Base-by-base conservation (phyloP, 2,888 invertebrate genomes). In the Phaedon cochleariae region DNA sequence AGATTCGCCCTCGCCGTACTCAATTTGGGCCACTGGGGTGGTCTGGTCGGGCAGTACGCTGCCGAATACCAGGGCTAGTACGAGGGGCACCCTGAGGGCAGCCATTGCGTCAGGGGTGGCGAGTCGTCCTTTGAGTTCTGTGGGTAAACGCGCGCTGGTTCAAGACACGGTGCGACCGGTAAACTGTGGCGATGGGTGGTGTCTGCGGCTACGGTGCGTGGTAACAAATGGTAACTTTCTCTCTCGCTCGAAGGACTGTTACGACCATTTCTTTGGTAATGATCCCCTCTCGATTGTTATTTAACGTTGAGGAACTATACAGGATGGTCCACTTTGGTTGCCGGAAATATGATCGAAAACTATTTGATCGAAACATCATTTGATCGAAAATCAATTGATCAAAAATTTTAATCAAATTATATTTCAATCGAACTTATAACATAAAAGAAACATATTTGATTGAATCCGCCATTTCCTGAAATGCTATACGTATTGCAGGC, bases 1-100 rank as follows among this genome's bases (percentile, higher is more conserved):
- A n/a, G n/a, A n/a, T n/a, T n/a, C n/a, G 21, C 79, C 79, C 54
- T 79, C 79, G 31, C 60, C 72, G 58, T 73, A 79, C 26, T 79
- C 77, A 17, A 58, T 63, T 17, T 58, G 41, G 10, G 49, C 46
- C 15, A 26, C 49, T 10, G 51, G 21, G 21, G 63, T 63, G 17
- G 63, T 72, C 10, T 55, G 51, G 41, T 64, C 62, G 2, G 64
- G 52, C 9, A 62, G 29, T 20, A 49, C 67, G 21, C 61, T 37
- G 48, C 53, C 59, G 4, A 26, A 5, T 22, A 59, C 12, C 41
- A 67, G 60, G 3, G 67, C 49, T 31, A 74, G 58, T 64, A 72
- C 68, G 26, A 72, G 61, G 29, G 73, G 26, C 22, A 68, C 20
- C 45, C 59, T 64, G 3, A 58, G 45, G 26, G 59, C 60, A 48